Percentiles rank a stretch among this genome's conserved stretches.
Conservation (phyloP, 2,113 vertebrate genomes). For the Cygnus buccinator region DNA sequence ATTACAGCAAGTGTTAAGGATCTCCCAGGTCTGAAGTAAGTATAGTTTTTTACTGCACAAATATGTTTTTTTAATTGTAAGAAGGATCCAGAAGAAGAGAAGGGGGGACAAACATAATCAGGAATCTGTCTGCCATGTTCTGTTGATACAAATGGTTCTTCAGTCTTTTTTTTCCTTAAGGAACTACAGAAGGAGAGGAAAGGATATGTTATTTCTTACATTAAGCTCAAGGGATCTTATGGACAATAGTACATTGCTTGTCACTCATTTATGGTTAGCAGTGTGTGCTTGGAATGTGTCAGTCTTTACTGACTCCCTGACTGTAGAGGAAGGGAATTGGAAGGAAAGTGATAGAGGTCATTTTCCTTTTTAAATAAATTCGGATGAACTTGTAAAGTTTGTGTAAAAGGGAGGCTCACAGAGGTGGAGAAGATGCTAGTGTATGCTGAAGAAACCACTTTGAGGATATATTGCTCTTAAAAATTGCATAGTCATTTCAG, state of each 20-base stretch:
- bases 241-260: no score
- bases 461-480: background rate
- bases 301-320: background rate
- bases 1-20: constrained; percentile 99
- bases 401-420: background rate
- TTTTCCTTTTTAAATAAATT: background rate
- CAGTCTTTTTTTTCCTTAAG: background rate
- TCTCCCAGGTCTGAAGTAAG: constrained; percentile 96
- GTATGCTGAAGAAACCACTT: background rate
- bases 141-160: background rate
- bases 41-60: background rate
- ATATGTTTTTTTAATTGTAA: background rate
- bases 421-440: background rate
- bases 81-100: background rate
- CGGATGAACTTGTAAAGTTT: background rate
- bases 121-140: background rate
- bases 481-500: background rate
- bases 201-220: background rate
- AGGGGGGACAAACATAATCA: background rate
- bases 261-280: background rate
- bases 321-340: background rate
- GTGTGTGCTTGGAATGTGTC: background rate
- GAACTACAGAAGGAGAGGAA: background rate
- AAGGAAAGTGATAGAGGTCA: background rate
- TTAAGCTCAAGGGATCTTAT: accelerated